A percentile compares a stretch with the other conserved stretches of the same genome.
These are phyloP conservation scores for Pagetopsis macropterus DNA, from an alignment of 2,797 vertebrate genomes.

Conservation along the genomic window DNA sequence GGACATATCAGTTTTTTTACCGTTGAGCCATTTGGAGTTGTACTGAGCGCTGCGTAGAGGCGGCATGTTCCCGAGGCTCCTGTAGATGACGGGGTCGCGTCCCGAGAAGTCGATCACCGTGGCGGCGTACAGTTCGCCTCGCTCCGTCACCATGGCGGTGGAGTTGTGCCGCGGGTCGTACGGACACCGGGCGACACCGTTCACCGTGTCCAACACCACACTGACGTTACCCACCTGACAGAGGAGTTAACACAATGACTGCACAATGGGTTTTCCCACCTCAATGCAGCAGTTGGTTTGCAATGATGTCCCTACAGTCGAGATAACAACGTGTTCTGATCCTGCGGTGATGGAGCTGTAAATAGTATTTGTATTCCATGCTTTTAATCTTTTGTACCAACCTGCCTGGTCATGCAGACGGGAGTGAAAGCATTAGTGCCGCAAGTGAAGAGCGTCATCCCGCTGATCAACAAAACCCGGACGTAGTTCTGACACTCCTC, in stretches of 20 bases:
- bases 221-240: slow-evolving; percentile 87
- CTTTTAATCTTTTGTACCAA: slow-evolving; percentile 57
- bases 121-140: slow-evolving; percentile 93
- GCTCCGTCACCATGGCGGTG: slow-evolving; percentile 91
- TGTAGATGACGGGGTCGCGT: slow-evolving; percentile 95
- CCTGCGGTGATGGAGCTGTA: neutral
- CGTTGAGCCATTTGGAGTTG: slow-evolving; percentile 98
- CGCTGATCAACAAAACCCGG: slow-evolving; percentile 90
- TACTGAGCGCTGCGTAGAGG: slow-evolving; percentile 95
- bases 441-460: slow-evolving; percentile 89
- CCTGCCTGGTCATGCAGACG: slow-evolving; percentile 91
- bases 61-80: slow-evolving; percentile 91
- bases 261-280: neutral
- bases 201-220: slow-evolving; percentile 90
- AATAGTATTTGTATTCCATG: neutral
- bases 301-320: neutral
- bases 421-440: slow-evolving; percentile 96
- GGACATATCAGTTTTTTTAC: slow-evolving; percentile 65
- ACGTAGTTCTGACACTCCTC: slow-evolving; percentile 98
- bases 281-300: neutral
- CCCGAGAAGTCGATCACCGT: slow-evolving; percentile 97
- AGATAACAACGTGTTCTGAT: neutral
- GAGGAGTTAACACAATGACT: neutral
- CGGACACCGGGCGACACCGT: slow-evolving; percentile 94
- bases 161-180: slow-evolving; percentile 97